Evolutionary conservation across 2,113 vertebrate species (phyloP).

Genomic region (Planiliza haematocheilus): DNA sequence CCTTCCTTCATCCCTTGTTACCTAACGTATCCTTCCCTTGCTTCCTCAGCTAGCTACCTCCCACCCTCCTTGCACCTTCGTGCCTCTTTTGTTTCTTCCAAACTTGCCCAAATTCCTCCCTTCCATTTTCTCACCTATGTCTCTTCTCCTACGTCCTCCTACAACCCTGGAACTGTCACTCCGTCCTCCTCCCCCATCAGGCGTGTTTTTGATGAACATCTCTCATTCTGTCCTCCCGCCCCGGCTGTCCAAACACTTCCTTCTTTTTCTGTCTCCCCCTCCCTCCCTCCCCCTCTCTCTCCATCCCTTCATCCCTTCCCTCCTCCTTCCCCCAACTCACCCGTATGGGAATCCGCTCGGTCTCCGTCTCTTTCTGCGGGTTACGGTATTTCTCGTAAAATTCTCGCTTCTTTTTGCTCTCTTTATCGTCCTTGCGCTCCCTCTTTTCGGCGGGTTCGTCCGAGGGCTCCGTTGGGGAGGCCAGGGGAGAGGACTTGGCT

Average conservation of each 20-base stretch:
- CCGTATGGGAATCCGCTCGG: constrained; percentile 90
- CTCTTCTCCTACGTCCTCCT: constrained; percentile 55
- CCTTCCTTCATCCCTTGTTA: constrained; percentile 75
- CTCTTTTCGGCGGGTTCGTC: constrained; percentile 97
- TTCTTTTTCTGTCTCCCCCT: constrained; percentile 34
- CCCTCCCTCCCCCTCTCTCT: constrained; percentile 38
- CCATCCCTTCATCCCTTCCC: constrained; percentile 32
- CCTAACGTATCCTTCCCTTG: constrained; percentile 75
- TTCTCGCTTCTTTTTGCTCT: constrained; percentile 92
- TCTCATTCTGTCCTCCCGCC: constrained; percentile 58
- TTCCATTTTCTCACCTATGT: constrained; percentile 65
- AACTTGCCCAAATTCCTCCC: constrained; percentile 49
- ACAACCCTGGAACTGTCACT: constrained; percentile 62
- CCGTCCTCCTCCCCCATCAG: constrained; percentile 57
- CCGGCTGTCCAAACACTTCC: constrained; percentile 29
- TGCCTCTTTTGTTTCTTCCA: constrained; percentile 52
- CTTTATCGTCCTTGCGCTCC: constrained; percentile 93
- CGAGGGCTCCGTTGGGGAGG: constrained; percentile 85
- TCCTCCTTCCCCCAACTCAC: constrained; percentile 81
- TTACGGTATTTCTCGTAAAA: constrained; percentile 98
- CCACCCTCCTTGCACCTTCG: constrained; percentile 39
- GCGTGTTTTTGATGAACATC: constrained; percentile 61
- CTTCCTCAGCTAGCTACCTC: constrained; percentile 62
- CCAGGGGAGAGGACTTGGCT: constrained; percentile 76
- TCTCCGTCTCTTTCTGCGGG: constrained; percentile 96